Percentiles rank a stretch among this genome's conserved stretches.
Conservation (phyloP, 1,140 invertebrate genomes). For the Proctacanthus coquilletti region DNA sequence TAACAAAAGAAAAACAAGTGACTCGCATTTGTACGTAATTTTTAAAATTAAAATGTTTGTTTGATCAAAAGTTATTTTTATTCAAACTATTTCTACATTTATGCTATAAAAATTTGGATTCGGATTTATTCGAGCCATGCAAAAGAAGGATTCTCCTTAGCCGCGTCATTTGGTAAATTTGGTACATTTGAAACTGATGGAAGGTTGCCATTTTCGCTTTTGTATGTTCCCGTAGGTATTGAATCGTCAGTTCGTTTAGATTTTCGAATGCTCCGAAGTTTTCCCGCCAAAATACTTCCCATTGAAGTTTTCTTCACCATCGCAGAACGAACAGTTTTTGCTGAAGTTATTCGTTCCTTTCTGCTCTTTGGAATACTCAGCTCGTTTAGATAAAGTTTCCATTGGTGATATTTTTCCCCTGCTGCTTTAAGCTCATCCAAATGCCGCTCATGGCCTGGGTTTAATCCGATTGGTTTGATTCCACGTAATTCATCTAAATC, state of each 20-base stretch:
- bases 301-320: neutral
- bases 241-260: neutral
- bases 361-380: neutral
- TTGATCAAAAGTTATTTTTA: too few species aligned
- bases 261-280: neutral
- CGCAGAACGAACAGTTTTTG: neutral
- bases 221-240: neutral
- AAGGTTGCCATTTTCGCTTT: neutral
- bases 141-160: neutral
- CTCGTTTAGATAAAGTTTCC: conserved; percentile 15
- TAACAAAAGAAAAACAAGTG: too few species aligned
- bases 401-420: conserved; percentile 22
- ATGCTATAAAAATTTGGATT: too few species aligned
- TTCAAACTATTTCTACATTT: too few species aligned
- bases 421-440: conserved; percentile 31
- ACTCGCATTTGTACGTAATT: too few species aligned
- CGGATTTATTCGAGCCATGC: neutral
- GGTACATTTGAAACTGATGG: neutral
- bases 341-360: neutral
- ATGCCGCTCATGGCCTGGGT: conserved; percentile 36
- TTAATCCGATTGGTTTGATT: conserved; percentile 35
- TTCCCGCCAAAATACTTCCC: neutral
- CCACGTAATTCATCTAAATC: conserved; percentile 31
- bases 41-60: too few species aligned
- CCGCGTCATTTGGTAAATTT: neutral